Evolutionary conservation across 2,113 vertebrate species (phyloP).

Genomic region (Siniperca chuatsi): DNA sequence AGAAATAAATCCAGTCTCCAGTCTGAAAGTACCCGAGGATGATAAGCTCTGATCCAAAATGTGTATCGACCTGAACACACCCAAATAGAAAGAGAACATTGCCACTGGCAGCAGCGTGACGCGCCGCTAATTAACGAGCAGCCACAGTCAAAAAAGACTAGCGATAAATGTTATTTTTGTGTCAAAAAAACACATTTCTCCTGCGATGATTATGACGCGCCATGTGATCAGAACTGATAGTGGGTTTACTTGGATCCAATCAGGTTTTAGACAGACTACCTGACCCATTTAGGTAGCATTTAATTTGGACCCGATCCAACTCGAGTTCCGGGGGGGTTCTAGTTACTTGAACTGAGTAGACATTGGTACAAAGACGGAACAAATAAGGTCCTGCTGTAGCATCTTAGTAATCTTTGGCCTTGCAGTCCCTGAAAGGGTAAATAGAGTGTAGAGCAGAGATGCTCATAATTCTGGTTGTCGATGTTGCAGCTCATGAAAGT

Average conservation of each 20-base stretch:
- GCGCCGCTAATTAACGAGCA: background rate
- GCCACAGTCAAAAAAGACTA: background rate
- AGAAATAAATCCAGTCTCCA: background rate
- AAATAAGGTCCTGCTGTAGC: conserved; percentile 12
- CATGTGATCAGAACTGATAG: background rate
- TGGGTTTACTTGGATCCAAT: background rate
- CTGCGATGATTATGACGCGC: background rate
- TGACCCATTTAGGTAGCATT: background rate
- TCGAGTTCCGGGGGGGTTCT: background rate
- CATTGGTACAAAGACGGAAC: conserved; percentile 1
- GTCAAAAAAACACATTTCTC: background rate
- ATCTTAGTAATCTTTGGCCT: background rate
- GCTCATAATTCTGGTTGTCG: background rate
- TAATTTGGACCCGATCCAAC: background rate
- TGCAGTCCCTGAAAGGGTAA: conserved; percentile 1
- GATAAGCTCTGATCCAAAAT: background rate
- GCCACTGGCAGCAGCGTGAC: conserved; percentile 7
- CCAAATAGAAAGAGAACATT: background rate
- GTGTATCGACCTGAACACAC: background rate
- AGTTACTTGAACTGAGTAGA: background rate
- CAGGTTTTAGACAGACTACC: background rate
- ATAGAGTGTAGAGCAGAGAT: background rate
- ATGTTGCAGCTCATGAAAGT: background rate
- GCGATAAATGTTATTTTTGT: conserved; percentile 5
- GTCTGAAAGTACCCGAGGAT: background rate